Evolutionary conservation across 1,140 invertebrate species (phyloP).

Genomic region (Drusus annulatus): DNA sequence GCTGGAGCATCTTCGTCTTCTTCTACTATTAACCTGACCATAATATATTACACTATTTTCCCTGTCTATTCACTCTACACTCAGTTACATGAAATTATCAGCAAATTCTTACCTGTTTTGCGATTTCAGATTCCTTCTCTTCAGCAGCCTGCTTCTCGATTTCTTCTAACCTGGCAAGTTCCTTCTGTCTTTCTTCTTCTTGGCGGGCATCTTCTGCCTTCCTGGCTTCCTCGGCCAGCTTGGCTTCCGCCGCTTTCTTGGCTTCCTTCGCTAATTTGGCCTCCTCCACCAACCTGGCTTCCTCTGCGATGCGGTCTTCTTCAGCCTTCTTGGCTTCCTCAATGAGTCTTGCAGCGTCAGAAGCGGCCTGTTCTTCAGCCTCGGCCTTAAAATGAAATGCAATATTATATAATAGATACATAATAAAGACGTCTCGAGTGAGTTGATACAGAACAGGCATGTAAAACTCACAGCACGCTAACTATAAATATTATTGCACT

Average conservation of each 20-base stretch:
- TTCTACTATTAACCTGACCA: no score
- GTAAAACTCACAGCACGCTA: no score
- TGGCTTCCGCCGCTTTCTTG: slow-evolving; percentile 70
- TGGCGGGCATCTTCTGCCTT: slow-evolving; percentile 19
- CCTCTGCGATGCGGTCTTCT: slow-evolving; percentile 66
- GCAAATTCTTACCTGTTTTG: slow-evolving; percentile 67
- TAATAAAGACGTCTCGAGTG: no score
- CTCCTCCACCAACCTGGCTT: slow-evolving; percentile 70
- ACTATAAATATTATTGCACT: no score
- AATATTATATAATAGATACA: background rate
- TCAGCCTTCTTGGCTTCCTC: slow-evolving; percentile 61
- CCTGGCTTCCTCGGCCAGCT: slow-evolving; percentile 69
- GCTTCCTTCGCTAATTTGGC: slow-evolving; percentile 68
- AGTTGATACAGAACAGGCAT: no score
- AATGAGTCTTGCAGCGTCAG: slow-evolving; percentile 32
- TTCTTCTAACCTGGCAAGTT: slow-evolving; percentile 71
- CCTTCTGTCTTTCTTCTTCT: slow-evolving; percentile 73
- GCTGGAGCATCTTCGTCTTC: no score
- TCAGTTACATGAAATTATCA: no score
- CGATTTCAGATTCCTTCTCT: slow-evolving; percentile 74
- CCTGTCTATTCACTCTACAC: no score
- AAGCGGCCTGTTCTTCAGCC: slow-evolving; percentile 52
- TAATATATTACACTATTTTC: no score
- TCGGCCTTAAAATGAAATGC: slow-evolving; percentile 30
- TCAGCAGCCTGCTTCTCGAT: slow-evolving; percentile 71